Percentiles rank a stretch among this genome's conserved stretches.
Conservation (phyloP, 2,113 vertebrate genomes). For the Aplodontia rufa region DNA sequence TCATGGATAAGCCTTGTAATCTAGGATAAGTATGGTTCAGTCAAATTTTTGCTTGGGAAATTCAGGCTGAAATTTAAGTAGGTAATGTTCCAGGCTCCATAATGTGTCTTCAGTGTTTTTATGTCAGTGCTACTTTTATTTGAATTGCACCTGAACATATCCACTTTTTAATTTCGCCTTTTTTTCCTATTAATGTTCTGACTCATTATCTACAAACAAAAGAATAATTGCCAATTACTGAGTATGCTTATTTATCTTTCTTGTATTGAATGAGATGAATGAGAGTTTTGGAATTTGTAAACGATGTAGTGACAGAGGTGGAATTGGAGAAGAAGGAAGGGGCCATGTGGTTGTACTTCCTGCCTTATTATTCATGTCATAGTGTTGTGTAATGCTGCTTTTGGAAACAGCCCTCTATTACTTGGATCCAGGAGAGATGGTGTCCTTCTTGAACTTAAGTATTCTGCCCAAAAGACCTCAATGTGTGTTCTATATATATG, state of each 20-base stretch:
- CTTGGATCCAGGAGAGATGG: not conserved
- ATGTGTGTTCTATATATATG: not conserved
- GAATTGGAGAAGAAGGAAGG: not conserved
- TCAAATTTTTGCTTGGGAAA: constrained; percentile 16
- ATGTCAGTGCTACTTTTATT: constrained; percentile 35
- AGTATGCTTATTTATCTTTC: not conserved
- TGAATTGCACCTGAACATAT: not conserved
- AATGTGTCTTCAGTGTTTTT: not conserved
- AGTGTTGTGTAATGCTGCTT: not conserved
- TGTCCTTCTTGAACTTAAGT: not conserved
- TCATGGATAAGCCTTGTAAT: not conserved
- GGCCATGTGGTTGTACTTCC: not conserved
- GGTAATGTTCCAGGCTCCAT: not conserved
- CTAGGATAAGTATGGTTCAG: not conserved
- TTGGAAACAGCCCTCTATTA: not conserved
- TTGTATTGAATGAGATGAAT: not conserved
- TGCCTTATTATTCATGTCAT: not conserved
- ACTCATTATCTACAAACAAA: not conserved
- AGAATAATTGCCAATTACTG: not conserved
- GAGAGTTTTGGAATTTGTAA: constrained; percentile 17
- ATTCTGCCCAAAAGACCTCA: not conserved
- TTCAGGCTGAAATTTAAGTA: constrained; percentile 37
- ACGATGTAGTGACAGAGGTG: not conserved
- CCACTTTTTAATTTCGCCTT: not conserved
- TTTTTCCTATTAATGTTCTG: constrained; percentile 30